Percentiles rank a stretch among this genome's conserved stretches.
Conservation (phyloP, 2,888 invertebrate genomes). For the Elaeidobius kamerunicus region DNA sequence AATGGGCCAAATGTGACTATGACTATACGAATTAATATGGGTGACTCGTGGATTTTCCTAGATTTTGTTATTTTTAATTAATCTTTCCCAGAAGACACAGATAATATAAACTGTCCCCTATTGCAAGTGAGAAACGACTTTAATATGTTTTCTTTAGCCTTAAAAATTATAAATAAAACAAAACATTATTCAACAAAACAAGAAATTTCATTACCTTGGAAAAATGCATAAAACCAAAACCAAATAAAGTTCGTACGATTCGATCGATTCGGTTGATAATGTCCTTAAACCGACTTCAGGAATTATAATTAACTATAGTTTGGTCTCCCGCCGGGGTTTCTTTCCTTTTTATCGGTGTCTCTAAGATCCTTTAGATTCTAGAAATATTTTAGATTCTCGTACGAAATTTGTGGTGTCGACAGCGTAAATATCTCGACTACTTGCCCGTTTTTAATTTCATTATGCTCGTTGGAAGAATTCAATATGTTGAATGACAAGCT, state of each 20-base stretch:
- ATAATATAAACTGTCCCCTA: too few relatives aligned
- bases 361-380: slow-evolving; percentile 16
- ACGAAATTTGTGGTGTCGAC: slow-evolving; percentile 13
- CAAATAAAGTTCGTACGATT: slow-evolving; percentile 4
- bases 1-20: slow-evolving; percentile 10
- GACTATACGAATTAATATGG: slow-evolving; percentile 13
- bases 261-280: slow-evolving; percentile 17
- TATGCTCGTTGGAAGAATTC: too few relatives aligned
- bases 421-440: slow-evolving; percentile 12
- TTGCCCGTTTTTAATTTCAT: slow-evolving; percentile 6
- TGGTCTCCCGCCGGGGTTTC: slow-evolving; percentile 13
- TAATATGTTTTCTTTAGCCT: too few relatives aligned
- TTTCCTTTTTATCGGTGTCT: slow-evolving; percentile 14
- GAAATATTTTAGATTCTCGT: slow-evolving; percentile 9
- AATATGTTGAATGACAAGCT: too few relatives aligned
- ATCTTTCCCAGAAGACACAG: too few relatives aligned
- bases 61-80: too few relatives aligned
- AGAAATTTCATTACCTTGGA: too few relatives aligned
- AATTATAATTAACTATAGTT: slow-evolving; percentile 25
- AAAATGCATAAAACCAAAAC: too few relatives aligned
- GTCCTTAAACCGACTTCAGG: slow-evolving; percentile 20
- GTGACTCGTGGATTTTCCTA: too few relatives aligned
- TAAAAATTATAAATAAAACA: too few relatives aligned
- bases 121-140: too few relatives aligned
- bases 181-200: too few relatives aligned